Conservation (phyloP, 2,797 vertebrate species). For the Microctenopoma steveboyesi region DNA sequence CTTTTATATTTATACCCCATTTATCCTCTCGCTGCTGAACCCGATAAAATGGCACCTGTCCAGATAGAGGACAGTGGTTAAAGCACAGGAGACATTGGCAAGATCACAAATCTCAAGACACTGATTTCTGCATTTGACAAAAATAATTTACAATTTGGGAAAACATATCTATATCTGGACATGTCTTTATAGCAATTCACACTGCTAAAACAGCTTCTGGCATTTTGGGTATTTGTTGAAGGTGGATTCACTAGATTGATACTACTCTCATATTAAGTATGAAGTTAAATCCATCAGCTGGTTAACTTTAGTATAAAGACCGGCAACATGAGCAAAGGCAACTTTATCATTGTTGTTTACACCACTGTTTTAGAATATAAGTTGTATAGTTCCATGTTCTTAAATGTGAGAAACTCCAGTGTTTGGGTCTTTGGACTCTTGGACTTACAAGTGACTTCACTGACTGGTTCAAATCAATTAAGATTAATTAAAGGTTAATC, state of each 20-base stretch:
- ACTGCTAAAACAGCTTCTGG: no score
- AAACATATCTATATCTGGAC: neutral
- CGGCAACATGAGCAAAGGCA: neutral
- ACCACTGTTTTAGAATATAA: no score
- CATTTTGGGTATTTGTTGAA: neutral
- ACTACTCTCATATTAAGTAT: neutral
- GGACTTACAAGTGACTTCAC: no score
- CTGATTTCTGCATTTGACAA: no score
- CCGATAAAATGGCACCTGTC: neutral
- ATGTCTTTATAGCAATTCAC: no score
- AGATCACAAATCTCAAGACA: neutral
- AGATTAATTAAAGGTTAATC: no score
- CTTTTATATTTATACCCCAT: neutral
- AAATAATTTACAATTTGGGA: neutral
- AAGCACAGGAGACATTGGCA: constrained; percentile 27
- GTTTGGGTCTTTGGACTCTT: neutral
- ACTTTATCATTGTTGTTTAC: neutral
- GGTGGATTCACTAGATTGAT: neutral
- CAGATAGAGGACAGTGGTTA: neutral
- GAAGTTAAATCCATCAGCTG: neutral
- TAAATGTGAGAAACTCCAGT: neutral
- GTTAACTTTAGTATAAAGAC: constrained; percentile 16
- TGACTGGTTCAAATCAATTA: no score
- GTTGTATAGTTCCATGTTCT: neutral
- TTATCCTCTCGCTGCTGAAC: neutral